phyloP scores from a whole-genome alignment of 2,888 invertebrate species.

The Syrphus vitripennis region DNA sequence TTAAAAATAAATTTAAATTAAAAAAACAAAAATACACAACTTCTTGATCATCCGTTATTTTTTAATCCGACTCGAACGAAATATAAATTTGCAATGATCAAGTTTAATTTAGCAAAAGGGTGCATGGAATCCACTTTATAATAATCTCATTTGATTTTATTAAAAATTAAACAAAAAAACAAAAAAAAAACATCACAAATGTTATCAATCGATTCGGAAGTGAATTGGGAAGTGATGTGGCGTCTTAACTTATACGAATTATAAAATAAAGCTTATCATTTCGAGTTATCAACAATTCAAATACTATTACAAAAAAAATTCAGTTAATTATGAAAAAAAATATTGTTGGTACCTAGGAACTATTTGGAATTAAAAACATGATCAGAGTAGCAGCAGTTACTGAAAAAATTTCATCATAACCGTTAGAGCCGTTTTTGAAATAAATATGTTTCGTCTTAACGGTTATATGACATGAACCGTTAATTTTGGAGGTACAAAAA shows the following conservation, averaged over 20 bases:
- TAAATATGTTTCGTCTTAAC: no score
- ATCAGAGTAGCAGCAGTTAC: no score
- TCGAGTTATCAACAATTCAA: neutral
- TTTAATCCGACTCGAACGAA: neutral
- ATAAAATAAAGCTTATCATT: neutral
- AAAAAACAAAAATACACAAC: neutral
- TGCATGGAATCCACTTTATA: neutral
- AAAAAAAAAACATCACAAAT: constrained; percentile 8
- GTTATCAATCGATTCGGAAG: constrained; percentile 13
- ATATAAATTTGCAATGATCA: neutral
- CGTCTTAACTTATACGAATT: neutral
- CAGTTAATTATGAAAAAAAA: no score
- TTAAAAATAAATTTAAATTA: neutral
- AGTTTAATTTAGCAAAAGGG: neutral
- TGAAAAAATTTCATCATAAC: no score
- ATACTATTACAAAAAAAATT: no score
- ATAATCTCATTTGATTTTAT: neutral
- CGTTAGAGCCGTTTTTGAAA: no score
- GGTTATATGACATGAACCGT: no score
- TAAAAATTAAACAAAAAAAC: no score
- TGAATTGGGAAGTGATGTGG: neutral
- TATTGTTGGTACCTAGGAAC: no score
- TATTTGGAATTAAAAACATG: no score
- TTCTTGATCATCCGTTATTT: neutral
- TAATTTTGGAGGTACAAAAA: no score